Conservation (phyloP, 2,113 vertebrate species). For the Ceyx margarethae region DNA sequence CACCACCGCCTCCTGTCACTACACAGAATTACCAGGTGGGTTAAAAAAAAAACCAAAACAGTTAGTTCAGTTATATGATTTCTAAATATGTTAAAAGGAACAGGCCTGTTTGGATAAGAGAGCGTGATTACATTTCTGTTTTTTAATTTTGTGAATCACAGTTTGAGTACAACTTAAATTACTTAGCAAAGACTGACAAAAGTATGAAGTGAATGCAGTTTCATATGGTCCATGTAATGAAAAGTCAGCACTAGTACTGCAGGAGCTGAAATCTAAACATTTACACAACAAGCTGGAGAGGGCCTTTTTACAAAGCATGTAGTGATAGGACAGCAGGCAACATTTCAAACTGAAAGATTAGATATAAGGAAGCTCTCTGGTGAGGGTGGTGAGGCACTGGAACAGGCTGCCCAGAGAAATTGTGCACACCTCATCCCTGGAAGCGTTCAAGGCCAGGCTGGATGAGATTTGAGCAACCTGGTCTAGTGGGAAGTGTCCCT, state of each 20-base stretch:
- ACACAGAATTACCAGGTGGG: constrained; percentile 94
- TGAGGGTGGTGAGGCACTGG: not conserved
- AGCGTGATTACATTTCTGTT: not conserved
- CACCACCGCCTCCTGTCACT: constrained; percentile 94
- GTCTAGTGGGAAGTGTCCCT: not conserved
- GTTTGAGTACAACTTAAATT: not conserved
- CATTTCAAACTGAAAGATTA: not conserved
- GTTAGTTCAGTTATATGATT: not conserved
- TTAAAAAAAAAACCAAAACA: not conserved
- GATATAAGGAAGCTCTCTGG: not conserved
- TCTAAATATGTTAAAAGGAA: not conserved
- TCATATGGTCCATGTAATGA: not conserved
- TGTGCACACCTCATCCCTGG: not conserved
- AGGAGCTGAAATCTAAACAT: not conserved
- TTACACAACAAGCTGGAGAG: not conserved
- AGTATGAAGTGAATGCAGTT: not conserved
- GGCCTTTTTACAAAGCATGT: not conserved
- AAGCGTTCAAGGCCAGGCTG: not conserved
- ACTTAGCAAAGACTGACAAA: not conserved
- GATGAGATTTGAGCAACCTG: not conserved
- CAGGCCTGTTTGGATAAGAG: not conserved
- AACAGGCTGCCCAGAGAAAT: not conserved
- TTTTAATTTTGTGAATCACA: not conserved
- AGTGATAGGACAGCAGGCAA: not conserved
- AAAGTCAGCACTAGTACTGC: not conserved